These are phyloP conservation scores for Capitella teleta DNA, from an alignment of 1,140 invertebrate species.

Conservation along the genomic window DNA sequence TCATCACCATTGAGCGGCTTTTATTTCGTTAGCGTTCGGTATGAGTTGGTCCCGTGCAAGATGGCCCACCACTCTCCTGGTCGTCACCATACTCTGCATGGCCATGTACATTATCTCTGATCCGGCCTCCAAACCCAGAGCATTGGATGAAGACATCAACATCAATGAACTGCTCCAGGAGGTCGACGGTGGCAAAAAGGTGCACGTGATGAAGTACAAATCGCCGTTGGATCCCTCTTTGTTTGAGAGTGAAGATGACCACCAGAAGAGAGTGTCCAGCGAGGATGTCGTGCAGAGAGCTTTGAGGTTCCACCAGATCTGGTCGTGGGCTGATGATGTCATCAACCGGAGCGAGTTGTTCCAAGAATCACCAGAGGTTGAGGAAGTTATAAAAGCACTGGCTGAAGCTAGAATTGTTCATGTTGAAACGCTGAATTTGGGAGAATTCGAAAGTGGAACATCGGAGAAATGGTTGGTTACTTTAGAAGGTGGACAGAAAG, in stretches of 20 bases:
- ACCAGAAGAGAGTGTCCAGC: neutral
- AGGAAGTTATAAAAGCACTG: conserved; percentile 5
- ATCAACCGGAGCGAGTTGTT: conserved; percentile 9
- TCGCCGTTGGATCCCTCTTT: conserved; percentile 1
- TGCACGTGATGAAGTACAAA: neutral
- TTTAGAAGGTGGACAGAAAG: conserved; percentile 14
- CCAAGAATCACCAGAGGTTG: neutral
- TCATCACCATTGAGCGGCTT: too few species aligned
- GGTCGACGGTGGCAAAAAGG: neutral
- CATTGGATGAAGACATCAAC: neutral
- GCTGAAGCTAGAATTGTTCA: conserved; percentile 4
- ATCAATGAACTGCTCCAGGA: conserved; percentile 1
- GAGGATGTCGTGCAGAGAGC: too few species aligned
- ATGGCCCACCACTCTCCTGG: too few species aligned
- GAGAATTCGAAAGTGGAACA: conserved; percentile 11
- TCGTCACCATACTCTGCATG: too few species aligned
- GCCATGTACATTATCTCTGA: too few species aligned
- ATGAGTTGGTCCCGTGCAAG: too few species aligned
- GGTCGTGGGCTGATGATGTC: conserved; percentile 7
- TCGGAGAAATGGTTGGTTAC: conserved; percentile 14
- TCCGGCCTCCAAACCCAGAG: too few species aligned
- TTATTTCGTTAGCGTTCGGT: too few species aligned
- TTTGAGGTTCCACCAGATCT: conserved; percentile 4
- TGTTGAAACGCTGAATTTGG: conserved; percentile 7
- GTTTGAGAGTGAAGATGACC: neutral